Base-by-base conservation (phyloP, 2,113 vertebrate species). In the Hypomesus transpacificus region DNA sequence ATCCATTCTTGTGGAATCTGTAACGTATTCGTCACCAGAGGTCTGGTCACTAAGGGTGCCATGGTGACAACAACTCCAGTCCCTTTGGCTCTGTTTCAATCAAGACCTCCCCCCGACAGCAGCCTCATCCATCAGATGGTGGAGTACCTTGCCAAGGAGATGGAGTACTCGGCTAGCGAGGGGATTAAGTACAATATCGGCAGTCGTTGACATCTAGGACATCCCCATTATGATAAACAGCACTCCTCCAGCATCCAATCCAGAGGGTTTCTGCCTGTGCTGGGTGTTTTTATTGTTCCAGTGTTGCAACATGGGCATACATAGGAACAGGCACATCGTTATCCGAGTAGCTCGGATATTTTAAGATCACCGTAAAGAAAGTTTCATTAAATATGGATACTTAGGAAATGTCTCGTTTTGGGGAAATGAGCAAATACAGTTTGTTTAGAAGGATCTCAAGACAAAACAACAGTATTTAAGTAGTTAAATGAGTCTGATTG, bases 201-300 rank as follows among this genome's bases (percentile, higher is more conserved):
- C 34, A 59, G 31, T 63, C 69, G 22, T 53, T 71, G 69, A 71
- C 39, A 69, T 69, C 39, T 8, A 68, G 39, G 60, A 68, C 60
- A 28, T 57, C 34, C 14, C 24, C 16, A 39, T 70, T 31, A 56
- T 64, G 52, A 69, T 31, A 65, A 64, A 64, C n/a, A 20, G 11
- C 61, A 13, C 57, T 50, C 22, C 28, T 64, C 26, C 21, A 26
- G 7, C 39, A 46, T 9, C 7, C 1, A 2, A 46, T 9, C 9
- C 39, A 46, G 39, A 46, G 2, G 39, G 39, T 46, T 46, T 46
- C 9, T 46, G 39, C 9, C 39, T 46, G 39, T 2, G 7, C 9
- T 11, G 39, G 9, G 39, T 46, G 39, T 11, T 46, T 46, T 11
- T 9, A 46, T 9, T 46, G 39, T 46, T 11, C 9, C 39, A 1